phyloP scores from a whole-genome alignment of 2,888 invertebrate species.

The Yponomeuta sedellus region DNA sequence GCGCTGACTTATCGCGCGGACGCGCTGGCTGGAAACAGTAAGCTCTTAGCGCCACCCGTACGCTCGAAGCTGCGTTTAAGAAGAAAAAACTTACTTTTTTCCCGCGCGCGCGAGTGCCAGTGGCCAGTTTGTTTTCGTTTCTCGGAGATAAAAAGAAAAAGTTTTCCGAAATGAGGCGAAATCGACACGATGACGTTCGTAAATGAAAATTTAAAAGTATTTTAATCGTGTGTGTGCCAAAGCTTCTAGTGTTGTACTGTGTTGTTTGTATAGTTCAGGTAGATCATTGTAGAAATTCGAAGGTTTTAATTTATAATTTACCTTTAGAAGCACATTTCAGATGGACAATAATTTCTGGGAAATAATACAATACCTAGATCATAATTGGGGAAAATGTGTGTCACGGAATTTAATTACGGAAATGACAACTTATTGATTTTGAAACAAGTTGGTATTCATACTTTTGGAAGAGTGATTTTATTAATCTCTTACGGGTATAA shows the following conservation, averaged over 20 bases:
- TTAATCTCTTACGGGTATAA: too few relatives aligned
- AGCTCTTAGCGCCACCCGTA: conserved; percentile 26
- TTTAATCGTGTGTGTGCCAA: conserved; percentile 43
- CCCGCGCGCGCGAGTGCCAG: conserved; percentile 44
- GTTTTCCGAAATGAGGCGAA: conserved; percentile 18
- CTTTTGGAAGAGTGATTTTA: too few relatives aligned
- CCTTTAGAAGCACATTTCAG: neutral
- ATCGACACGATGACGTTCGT: conserved; percentile 59
- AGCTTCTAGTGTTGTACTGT: conserved; percentile 47
- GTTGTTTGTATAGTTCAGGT: conserved; percentile 44
- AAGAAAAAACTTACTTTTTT: conserved; percentile 15
- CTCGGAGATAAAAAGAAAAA: neutral
- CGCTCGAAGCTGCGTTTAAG: conserved; percentile 24
- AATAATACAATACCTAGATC: neutral
- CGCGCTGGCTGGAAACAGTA: conserved; percentile 18
- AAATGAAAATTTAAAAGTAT: conserved; percentile 30
- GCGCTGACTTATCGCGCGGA: conserved; percentile 55
- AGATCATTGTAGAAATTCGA: neutral
- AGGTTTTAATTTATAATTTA: neutral
- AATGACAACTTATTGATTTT: neutral
- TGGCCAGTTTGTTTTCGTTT: conserved; percentile 13
- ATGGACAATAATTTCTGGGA: conserved; percentile 6
- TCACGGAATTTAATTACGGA: neutral
- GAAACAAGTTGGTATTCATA: neutral
- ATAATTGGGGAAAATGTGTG: neutral